A percentile compares a stretch with the other conserved stretches of the same genome.
Conservation (phyloP, 2,113 vertebrate species). For the Myotis davidii region DNA sequence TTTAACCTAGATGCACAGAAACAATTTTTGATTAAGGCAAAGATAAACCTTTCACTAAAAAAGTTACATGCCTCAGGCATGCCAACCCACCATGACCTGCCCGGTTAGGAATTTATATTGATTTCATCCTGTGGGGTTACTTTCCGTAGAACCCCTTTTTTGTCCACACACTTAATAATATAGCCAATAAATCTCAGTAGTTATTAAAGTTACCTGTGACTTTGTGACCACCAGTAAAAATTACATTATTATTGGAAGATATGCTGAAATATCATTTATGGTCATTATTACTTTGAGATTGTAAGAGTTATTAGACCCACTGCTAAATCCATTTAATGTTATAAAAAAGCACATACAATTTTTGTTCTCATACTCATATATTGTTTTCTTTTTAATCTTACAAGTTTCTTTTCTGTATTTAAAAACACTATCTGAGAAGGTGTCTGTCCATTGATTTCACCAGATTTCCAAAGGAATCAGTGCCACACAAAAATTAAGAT, state of each 20-base stretch:
- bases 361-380: background rate
- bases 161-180: background rate
- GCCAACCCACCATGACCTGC: background rate
- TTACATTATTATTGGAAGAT: background rate
- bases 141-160: background rate
- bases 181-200: background rate
- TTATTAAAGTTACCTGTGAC: conserved; percentile 4
- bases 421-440: background rate
- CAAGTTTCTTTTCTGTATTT: background rate
- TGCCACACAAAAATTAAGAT: background rate
- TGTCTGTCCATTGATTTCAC: background rate
- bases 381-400: conserved; percentile 2
- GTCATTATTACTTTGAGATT: conserved; percentile 5
- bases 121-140: background rate
- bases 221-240: conserved; percentile 4
- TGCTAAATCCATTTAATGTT: background rate
- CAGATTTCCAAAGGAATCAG: background rate
- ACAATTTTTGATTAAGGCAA: background rate
- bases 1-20: background rate
- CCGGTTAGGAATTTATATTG: background rate
- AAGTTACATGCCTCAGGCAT: too few relatives aligned
- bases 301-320: background rate
- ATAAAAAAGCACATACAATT: background rate
- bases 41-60: background rate
- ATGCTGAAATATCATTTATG: background rate